phyloP scores from a whole-genome alignment of 2,113 vertebrate species.

The Oreochromis aureus region DNA sequence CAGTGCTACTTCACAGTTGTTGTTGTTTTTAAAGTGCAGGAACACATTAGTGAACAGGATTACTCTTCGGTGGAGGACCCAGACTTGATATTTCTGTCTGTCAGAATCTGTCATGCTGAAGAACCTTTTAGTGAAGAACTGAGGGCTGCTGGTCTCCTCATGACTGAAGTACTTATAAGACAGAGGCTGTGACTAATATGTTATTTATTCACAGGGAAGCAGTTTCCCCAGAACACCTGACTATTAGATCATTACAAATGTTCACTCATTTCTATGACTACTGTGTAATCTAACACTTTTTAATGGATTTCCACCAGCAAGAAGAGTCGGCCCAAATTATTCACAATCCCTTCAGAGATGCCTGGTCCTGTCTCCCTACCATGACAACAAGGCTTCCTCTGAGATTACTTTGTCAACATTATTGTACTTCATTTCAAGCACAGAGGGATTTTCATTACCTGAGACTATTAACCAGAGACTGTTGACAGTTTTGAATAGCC shows the following conservation, averaged over 20 bases:
- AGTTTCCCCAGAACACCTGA: not conserved
- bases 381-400: not conserved
- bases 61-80: not conserved
- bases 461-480: constrained; percentile 10
- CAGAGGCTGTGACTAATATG: not conserved
- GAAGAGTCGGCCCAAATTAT: not conserved
- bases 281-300: not conserved
- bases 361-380: not conserved
- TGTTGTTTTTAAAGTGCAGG: not conserved
- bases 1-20: not conserved
- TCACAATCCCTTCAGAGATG: not conserved
- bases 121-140: not conserved
- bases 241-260: not conserved
- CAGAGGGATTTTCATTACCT: constrained; percentile 21
- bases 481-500: constrained; percentile 26
- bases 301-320: not conserved
- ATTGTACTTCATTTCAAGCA: constrained; percentile 33
- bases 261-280: not conserved
- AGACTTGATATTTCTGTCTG: not conserved
- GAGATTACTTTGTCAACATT: constrained; percentile 46
- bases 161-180: not conserved
- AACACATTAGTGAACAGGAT: not conserved
- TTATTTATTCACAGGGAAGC: not conserved
- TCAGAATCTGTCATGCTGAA: not conserved
- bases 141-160: not conserved